phyloP scores from a whole-genome alignment of 2,888 invertebrate species.

The Apamea anceps region DNA sequence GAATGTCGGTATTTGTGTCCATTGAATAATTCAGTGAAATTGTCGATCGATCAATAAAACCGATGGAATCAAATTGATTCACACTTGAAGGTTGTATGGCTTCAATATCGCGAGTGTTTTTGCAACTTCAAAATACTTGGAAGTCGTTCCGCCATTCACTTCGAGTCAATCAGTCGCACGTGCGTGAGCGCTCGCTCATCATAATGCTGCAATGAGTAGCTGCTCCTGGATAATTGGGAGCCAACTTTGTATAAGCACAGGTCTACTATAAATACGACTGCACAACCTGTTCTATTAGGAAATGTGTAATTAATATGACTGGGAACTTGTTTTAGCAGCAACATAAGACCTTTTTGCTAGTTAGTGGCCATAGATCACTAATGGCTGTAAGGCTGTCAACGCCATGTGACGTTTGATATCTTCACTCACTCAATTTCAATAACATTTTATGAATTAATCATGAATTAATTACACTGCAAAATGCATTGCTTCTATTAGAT shows the following conservation, averaged over 20 bases:
- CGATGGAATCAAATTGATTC: conserved; percentile 89
- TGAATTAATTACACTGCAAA: conserved; percentile 23
- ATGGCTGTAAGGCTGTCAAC: conserved; percentile 71
- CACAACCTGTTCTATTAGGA: conserved; percentile 78
- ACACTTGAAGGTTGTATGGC: conserved; percentile 87
- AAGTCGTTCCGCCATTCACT: conserved; percentile 85
- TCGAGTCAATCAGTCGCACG: conserved; percentile 85
- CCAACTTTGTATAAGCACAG: conserved; percentile 70
- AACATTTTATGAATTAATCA: conserved; percentile 13
- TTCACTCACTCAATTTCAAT: conserved; percentile 57
- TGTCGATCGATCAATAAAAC: conserved; percentile 89
- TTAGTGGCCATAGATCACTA: conserved; percentile 72
- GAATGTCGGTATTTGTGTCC: conserved; percentile 88
- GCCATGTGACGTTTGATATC: conserved; percentile 58
- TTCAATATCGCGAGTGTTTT: conserved; percentile 85
- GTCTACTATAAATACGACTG: conserved; percentile 68
- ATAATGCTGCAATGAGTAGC: conserved; percentile 78
- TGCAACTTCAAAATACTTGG: conserved; percentile 85
- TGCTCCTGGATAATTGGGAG: conserved; percentile 79
- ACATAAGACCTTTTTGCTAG: conserved; percentile 70
- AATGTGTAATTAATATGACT: conserved; percentile 73
- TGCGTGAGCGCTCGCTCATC: conserved; percentile 76
- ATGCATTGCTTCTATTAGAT: conserved; percentile 39
- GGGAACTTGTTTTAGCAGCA: conserved; percentile 68
- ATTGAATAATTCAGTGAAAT: conserved; percentile 89